Percentiles rank a stretch among this genome's conserved stretches.
Evolutionary conservation across 2,888 invertebrate species (phyloP).

Genomic region (Eurytoma adleriae): DNA sequence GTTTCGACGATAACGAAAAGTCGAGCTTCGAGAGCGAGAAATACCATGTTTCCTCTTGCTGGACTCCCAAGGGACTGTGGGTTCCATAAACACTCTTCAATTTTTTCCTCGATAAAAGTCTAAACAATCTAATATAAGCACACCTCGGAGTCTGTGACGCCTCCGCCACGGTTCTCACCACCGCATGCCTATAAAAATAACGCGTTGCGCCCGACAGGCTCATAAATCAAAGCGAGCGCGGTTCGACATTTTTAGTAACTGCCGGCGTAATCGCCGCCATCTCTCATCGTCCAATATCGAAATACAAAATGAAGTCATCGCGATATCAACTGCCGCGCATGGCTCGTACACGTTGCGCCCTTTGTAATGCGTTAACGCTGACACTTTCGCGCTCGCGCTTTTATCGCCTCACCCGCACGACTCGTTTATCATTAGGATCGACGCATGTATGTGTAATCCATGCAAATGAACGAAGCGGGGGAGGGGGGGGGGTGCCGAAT

Average conservation of each 20-base stretch:
- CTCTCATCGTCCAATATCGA: too few species aligned
- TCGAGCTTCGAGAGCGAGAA: constrained; percentile 31
- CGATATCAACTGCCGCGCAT: constrained; percentile 1
- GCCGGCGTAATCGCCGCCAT: too few species aligned
- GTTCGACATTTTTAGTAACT: neutral
- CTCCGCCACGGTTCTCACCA: neutral
- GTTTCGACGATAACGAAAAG: constrained; percentile 42
- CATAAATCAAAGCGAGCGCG: neutral
- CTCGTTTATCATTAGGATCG: constrained; percentile 52
- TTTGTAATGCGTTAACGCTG: constrained; percentile 22
- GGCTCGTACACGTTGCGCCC: neutral
- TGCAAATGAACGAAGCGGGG: constrained; percentile 35
- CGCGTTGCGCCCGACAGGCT: neutral
- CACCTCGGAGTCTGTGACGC: constrained; percentile 14
- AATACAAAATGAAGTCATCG: neutral
- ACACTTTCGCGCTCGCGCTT: constrained; percentile 4
- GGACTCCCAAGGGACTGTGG: neutral
- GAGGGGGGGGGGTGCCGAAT: neutral
- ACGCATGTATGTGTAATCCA: constrained; percentile 50
- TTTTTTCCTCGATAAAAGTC: constrained; percentile 52
- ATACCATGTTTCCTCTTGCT: constrained; percentile 21
- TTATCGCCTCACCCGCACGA: constrained; percentile 23
- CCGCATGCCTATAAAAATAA: constrained; percentile 14
- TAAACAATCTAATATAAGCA: constrained; percentile 46
- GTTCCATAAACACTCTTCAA: constrained; percentile 22